Conservation (phyloP, 2,888 invertebrate genomes). For the Autographa gamma region DNA sequence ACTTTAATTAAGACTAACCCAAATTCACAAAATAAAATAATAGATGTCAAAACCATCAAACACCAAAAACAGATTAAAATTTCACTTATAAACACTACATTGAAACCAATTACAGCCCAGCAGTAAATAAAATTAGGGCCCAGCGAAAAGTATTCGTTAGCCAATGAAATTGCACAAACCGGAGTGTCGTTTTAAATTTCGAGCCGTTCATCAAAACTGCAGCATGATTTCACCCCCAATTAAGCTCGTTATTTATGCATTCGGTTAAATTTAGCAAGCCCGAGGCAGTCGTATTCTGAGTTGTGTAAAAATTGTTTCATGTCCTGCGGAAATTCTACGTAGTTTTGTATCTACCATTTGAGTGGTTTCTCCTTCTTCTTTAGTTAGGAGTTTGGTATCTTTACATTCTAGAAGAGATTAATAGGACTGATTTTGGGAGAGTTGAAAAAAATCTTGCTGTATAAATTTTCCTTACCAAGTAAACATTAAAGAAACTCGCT, state of each 20-base stretch:
- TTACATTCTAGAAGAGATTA: too few relatives aligned
- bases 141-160: constrained; percentile 26
- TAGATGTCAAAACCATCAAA: too few relatives aligned
- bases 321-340: too few relatives aligned
- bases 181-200: constrained; percentile 67
- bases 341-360: too few relatives aligned
- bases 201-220: constrained; percentile 82
- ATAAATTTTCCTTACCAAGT: too few relatives aligned
- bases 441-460: too few relatives aligned
- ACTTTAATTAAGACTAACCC: too few relatives aligned
- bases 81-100: not conserved
- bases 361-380: not conserved
- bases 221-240: constrained; percentile 82
- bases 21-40: too few relatives aligned
- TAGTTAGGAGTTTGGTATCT: too few relatives aligned
- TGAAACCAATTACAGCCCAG: not conserved
- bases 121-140: constrained; percentile 25
- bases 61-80: not conserved
- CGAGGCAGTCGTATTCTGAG: constrained; percentile 68
- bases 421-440: too few relatives aligned
- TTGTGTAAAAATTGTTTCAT: not conserved
- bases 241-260: constrained; percentile 85
- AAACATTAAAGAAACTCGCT: too few relatives aligned
- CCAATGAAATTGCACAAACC: constrained; percentile 28
- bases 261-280: constrained; percentile 73